Conservation (phyloP, 2,888 invertebrate species). For the Patella depressa region DNA sequence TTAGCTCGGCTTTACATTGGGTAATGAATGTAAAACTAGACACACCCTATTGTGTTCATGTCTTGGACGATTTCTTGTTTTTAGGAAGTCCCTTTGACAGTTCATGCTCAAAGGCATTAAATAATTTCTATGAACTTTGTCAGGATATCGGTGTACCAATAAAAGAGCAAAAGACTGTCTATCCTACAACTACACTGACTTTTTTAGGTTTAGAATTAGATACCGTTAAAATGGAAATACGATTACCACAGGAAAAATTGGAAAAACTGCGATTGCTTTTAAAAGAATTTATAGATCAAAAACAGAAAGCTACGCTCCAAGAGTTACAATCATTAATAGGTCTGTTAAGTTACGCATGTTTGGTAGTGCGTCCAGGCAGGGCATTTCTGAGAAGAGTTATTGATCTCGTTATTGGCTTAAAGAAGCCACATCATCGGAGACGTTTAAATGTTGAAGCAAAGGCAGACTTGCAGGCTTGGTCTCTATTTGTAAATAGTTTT, state of each 20-base stretch:
- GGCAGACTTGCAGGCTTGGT: slow-evolving; percentile 25
- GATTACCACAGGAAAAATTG: slow-evolving; percentile 1
- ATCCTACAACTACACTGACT: not conserved
- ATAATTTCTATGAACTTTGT: slow-evolving; percentile 16
- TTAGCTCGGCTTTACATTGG: not conserved
- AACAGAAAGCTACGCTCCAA: slow-evolving; percentile 18
- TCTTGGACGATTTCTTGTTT: not conserved
- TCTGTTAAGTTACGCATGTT: slow-evolving; percentile 32
- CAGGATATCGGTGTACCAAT: slow-evolving; percentile 19
- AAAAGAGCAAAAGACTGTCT: slow-evolving; percentile 8
- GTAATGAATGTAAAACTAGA: not conserved
- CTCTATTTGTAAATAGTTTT: slow-evolving; percentile 19
- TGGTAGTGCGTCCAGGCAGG: slow-evolving; percentile 28
- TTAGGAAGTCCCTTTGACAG: not conserved
- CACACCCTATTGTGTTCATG: not conserved
- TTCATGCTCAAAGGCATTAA: not conserved
- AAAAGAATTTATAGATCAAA: not conserved
- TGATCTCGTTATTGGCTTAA: slow-evolving; percentile 32
- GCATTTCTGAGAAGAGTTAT: slow-evolving; percentile 36
- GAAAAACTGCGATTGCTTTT: slow-evolving; percentile 1
- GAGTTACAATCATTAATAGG: slow-evolving; percentile 32
- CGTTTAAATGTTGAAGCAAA: slow-evolving; percentile 20
- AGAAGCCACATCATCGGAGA: slow-evolving; percentile 20
- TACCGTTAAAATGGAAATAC: not conserved
- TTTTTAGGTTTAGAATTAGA: slow-evolving; percentile 2